Conservation (phyloP, 1,140 invertebrate genomes). For the Drosophila subobscura region DNA sequence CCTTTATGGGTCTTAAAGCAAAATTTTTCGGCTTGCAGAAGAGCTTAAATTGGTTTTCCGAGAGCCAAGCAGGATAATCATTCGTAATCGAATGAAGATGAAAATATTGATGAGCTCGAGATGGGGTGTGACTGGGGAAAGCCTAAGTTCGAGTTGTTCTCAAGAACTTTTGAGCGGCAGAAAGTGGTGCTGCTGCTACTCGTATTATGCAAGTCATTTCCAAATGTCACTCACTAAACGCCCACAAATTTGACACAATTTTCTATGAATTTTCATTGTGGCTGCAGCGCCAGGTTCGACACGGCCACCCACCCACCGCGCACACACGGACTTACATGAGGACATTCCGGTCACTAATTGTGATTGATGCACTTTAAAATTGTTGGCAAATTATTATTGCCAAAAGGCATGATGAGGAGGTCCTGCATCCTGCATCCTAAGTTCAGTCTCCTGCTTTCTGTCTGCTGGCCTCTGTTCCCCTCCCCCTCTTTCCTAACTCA, state of each 20-base stretch:
- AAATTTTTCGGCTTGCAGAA: conserved; percentile 7
- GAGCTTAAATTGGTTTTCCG: conserved; percentile 6
- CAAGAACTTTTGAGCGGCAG: background rate
- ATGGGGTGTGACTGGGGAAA: background rate
- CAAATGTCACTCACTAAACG: conserved; percentile 29
- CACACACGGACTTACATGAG: conserved; percentile 14
- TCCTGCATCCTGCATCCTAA: background rate
- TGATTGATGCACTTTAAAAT: conserved; percentile 81
- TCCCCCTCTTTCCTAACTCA: conserved; percentile 59
- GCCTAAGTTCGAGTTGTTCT: background rate
- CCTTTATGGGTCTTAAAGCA: conserved; percentile 39
- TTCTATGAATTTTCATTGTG: conserved; percentile 43
- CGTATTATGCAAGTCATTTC: conserved; percentile 15
- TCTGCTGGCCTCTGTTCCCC: background rate
- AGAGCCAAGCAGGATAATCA: conserved; percentile 6
- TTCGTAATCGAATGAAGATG: conserved; percentile 27
- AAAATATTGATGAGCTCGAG: conserved; percentile 3
- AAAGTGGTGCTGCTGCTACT: background rate
- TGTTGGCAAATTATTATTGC: conserved; percentile 79
- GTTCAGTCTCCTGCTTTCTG: background rate
- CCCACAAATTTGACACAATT: conserved; percentile 63
- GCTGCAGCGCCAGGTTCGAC: conserved; percentile 1
- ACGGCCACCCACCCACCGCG: conserved; percentile 6
- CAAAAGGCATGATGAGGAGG: conserved; percentile 48
- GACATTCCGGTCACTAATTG: conserved; percentile 72